These are phyloP conservation scores for Polyodon spathula DNA, from an alignment of 2,113 vertebrate species.

Conservation along the genomic window DNA sequence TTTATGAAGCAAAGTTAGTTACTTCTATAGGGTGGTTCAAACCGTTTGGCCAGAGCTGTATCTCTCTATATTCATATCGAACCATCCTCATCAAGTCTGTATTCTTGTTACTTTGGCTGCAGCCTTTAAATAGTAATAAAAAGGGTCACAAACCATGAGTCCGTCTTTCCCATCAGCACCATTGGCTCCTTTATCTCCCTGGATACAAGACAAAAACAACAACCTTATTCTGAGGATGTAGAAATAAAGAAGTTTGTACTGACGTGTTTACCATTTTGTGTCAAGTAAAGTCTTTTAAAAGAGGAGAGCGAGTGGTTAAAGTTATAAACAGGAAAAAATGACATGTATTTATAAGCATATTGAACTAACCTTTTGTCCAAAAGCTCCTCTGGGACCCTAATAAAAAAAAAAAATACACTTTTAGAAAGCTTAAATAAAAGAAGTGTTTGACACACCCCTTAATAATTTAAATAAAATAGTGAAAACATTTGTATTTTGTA, in stretches of 20 bases:
- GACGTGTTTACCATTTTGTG: too few relatives aligned
- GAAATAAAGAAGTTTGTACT: too few relatives aligned
- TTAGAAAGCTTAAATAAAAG: background rate
- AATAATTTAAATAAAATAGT: background rate
- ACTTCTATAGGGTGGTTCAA: too few relatives aligned
- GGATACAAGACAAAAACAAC: constrained; percentile 3
- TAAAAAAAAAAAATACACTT: background rate
- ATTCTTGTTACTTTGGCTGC: too few relatives aligned
- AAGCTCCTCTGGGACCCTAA: constrained; percentile 15
- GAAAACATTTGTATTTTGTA: background rate
- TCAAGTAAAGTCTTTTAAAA: too few relatives aligned
- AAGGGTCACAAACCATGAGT: constrained; percentile 1
- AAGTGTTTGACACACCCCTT: background rate
- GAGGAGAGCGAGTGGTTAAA: too few relatives aligned
- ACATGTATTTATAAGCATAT: background rate
- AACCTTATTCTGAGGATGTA: background rate
- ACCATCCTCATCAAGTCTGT: too few relatives aligned
- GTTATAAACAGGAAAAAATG: too few relatives aligned
- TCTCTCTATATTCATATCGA: too few relatives aligned
- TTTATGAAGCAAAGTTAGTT: too few relatives aligned
- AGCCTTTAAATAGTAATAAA: background rate
- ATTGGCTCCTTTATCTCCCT: constrained; percentile 15
- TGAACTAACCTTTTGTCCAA: constrained; percentile 19
- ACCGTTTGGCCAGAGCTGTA: too few relatives aligned
- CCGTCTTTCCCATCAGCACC: constrained; percentile 10